A percentile compares a stretch with the other conserved stretches of the same genome.
phyloP scores from a whole-genome alignment of 2,113 vertebrate species.

The Gyps fulvus region DNA sequence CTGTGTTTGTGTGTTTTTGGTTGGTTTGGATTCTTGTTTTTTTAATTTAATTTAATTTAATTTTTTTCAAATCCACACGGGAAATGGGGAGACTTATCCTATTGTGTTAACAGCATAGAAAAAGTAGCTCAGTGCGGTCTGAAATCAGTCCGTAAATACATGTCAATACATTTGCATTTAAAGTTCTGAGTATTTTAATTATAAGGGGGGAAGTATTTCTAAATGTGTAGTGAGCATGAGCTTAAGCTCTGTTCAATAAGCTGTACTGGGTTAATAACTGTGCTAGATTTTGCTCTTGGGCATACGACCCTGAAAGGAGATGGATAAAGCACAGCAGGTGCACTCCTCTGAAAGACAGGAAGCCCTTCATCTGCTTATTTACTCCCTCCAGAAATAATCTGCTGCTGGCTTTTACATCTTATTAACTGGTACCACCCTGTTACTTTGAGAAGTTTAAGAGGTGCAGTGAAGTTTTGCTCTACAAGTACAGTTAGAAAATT shows the following conservation, averaged over 20 bases:
- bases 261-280: neutral
- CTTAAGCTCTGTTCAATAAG: neutral
- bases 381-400: neutral
- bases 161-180: neutral
- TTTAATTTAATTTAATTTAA: too few relatives aligned
- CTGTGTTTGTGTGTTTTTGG: neutral
- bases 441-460: neutral
- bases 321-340: neutral
- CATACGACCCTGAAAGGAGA: neutral
- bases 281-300: neutral
- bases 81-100: neutral
- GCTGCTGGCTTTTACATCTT: neutral
- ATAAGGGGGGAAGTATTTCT: neutral
- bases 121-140: neutral
- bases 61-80: neutral
- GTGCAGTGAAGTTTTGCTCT: neutral
- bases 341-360: neutral
- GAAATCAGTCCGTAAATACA: neutral
- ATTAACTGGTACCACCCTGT: neutral
- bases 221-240: neutral
- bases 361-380: neutral
- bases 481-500: neutral
- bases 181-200: neutral
- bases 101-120: neutral
- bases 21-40: neutral